Base-by-base conservation (phyloP, 1,140 invertebrate species). In the Ceratosolen fusciceps region DNA sequence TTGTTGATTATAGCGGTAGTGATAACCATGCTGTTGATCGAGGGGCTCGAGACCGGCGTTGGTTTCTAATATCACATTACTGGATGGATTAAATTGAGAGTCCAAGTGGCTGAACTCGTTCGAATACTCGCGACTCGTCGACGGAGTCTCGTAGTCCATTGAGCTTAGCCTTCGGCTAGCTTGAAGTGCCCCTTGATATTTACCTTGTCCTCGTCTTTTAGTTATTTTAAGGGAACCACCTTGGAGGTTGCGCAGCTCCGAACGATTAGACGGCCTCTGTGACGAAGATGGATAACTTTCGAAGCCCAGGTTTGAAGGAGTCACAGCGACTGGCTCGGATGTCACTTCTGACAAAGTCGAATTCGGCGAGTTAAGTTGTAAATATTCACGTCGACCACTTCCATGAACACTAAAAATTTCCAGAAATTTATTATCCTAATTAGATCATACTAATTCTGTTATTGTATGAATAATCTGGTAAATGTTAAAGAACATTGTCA, bases 21-120 rank as follows among this genome's bases (percentile, higher is more conserved):
- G 39, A 21, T 29, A 26, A n/a, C 34, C 8, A 39, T 74, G 47
- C 24, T 14, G 31, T 56, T 52, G 9, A 19, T 52, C 26, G 68
- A 70, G 74, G 62, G 83, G 82, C 67, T 83, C 72, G 37, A 83
- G 81, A 76, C 65, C 81, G 83, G 58, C 79, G 77, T 85, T 85
- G 84, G 84, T 83, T 81, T 84, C 85, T 88, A 87, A 87, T 90
- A 90, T 90, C 88, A 89, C 88, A 90, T 89, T 89, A 83, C 87
- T 89, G 89, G 89, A 90, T 89, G 89, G 89, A 90, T 86, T 90
- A 81, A 86, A 88, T 87, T 88, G 85, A 37, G 34, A 58, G n/a
- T 76, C 37, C 26, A 37, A 56, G 3, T 26, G 24, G 0, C 2
- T 10, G 1, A 9, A 43, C 31, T 71, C 76, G 19, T 19, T 10